phyloP scores from a whole-genome alignment of 1,140 invertebrate species.

The Musca vetustissima region DNA sequence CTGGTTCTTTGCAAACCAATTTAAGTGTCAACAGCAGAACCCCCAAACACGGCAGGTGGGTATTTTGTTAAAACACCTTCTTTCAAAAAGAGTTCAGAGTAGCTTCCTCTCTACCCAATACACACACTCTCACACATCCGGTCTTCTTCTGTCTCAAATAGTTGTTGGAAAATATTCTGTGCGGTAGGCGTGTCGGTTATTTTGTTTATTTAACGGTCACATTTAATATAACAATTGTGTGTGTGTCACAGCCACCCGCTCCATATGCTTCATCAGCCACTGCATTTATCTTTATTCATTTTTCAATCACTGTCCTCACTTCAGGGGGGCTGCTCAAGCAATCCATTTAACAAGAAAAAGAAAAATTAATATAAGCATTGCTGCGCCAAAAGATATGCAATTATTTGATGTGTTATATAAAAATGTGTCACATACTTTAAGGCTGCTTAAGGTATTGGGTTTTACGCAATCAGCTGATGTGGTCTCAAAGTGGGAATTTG shows the following conservation, averaged over 20 bases:
- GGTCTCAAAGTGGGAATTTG: no score
- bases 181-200: neutral
- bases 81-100: neutral
- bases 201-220: neutral
- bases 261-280: neutral
- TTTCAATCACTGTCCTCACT: conserved; percentile 15
- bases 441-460: no score
- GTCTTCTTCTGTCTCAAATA: neutral
- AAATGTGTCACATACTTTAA: no score
- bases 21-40: conserved; percentile 11
- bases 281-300: conserved; percentile 2
- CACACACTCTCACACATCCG: no score
- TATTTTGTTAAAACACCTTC: no score
- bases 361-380: no score
- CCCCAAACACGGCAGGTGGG: neutral
- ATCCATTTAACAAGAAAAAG: no score
- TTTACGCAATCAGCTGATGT: no score
- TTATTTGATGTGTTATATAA: no score
- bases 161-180: no score
- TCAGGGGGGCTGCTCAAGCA: neutral
- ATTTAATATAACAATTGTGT: neutral
- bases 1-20: conserved; percentile 13
- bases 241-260: neutral
- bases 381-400: no score
- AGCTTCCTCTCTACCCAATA: neutral